Evolutionary conservation across 2,113 vertebrate species (phyloP).

Genomic region (Proteles cristata): DNA sequence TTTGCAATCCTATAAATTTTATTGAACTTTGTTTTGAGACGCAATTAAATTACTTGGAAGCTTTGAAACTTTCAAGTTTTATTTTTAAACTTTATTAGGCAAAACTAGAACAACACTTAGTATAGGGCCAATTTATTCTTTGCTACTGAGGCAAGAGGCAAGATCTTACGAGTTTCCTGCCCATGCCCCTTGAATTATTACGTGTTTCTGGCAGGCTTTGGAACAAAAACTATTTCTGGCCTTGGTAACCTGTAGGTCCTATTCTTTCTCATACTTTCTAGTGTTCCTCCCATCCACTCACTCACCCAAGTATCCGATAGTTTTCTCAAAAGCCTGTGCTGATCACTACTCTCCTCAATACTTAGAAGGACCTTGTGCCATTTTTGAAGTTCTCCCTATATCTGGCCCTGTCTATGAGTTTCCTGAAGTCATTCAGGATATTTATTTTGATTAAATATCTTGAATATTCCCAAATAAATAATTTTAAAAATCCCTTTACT

Average conservation of each 20-base stretch:
- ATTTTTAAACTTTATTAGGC: not conserved
- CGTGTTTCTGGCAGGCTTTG: not conserved
- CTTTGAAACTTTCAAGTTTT: not conserved
- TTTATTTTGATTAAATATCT: conserved; percentile 28
- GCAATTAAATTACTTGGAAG: not conserved
- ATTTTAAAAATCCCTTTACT: not conserved
- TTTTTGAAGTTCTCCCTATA: not conserved
- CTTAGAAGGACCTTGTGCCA: not conserved
- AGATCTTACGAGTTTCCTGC: not conserved
- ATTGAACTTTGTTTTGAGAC: not conserved
- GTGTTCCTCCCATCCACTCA: not conserved
- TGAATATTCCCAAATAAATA: conserved; percentile 2
- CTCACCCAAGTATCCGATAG: not conserved
- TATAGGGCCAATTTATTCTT: not conserved
- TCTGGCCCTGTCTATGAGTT: not conserved
- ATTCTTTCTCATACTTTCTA: not conserved
- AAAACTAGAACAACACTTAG: not conserved
- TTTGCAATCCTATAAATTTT: not conserved
- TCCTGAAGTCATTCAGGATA: not conserved
- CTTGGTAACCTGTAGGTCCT: not conserved
- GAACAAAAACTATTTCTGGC: not conserved
- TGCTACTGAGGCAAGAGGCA: not conserved
- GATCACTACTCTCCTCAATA: not conserved
- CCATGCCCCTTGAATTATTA: not conserved
- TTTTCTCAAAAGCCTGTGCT: not conserved